These are phyloP conservation scores for Gastracanthus pulcherrimus DNA, from an alignment of 2,888 invertebrate genomes.

Conservation along the genomic window DNA sequence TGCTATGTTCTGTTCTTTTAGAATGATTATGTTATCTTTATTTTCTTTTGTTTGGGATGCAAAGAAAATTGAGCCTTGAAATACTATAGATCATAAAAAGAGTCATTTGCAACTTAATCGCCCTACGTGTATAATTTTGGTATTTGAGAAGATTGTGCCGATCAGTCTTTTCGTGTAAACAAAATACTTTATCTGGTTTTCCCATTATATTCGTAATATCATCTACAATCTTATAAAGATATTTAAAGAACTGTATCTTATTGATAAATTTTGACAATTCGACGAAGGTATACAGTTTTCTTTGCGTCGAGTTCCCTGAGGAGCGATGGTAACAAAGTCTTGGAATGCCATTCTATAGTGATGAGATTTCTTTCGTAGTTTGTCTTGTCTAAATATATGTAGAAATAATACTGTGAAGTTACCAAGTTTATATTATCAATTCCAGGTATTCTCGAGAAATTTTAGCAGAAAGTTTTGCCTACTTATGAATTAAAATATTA, in stretches of 20 bases:
- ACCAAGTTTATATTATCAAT: neutral
- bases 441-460: neutral
- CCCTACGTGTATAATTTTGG: neutral
- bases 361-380: constrained; percentile 7
- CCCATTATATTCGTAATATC: neutral
- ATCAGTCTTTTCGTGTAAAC: too few relatives aligned
- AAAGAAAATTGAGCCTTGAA: constrained; percentile 27
- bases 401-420: neutral
- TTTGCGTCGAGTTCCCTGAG: neutral
- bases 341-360: constrained; percentile 50
- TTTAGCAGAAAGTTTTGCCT: too few relatives aligned
- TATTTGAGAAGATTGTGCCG: too few relatives aligned
- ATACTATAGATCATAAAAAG: neutral
- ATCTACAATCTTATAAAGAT: too few relatives aligned
- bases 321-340: constrained; percentile 14
- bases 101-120: neutral
- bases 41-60: constrained; percentile 3
- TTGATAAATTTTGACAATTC: neutral
- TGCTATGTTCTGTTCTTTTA: constrained; percentile 12
- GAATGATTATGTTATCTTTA: neutral
- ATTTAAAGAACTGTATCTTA: too few relatives aligned
- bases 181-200: neutral
- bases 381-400: neutral
- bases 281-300: constrained; percentile 54
- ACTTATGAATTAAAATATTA: too few relatives aligned